These are phyloP conservation scores for Apostichopus japonicus DNA, from an alignment of 35 echinoderm and acorn worm genomes.

Conservation along the genomic window DNA sequence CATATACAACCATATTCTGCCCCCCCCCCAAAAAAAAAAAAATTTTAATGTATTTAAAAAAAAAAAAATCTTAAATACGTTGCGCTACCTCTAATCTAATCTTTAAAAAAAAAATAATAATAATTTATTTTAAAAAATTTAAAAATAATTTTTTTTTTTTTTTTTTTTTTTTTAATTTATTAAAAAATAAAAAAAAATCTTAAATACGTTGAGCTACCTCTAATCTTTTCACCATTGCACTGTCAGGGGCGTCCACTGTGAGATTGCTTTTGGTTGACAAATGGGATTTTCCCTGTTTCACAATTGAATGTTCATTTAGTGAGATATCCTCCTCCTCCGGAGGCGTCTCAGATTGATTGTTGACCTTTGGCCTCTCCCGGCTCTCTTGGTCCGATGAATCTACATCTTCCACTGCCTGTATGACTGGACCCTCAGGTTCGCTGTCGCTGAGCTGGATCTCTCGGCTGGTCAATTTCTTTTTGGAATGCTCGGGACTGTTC, in stretches of 20 bases:
- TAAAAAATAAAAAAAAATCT: too few relatives aligned
- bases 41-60: too few relatives aligned
- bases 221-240: background rate
- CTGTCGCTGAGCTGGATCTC: conserved; percentile 75
- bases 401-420: conserved; percentile 55
- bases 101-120: too few relatives aligned
- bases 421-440: conserved; percentile 34
- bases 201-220: too few relatives aligned
- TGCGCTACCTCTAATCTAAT: too few relatives aligned
- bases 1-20: too few relatives aligned
- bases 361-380: background rate
- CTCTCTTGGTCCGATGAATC: conserved; percentile 32
- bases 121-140: too few relatives aligned
- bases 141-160: too few relatives aligned
- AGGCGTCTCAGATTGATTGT: background rate
- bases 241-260: background rate
- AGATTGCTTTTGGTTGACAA: background rate
- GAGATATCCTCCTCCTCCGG: background rate
- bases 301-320: background rate
- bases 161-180: too few relatives aligned
- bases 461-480: conserved; percentile 54
- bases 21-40: too few relatives aligned
- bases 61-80: too few relatives aligned
- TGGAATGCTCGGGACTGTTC: conserved; percentile 29
- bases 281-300: background rate